Conservation (phyloP, 2,888 invertebrate genomes). For the Pristionchus japonicus region DNA sequence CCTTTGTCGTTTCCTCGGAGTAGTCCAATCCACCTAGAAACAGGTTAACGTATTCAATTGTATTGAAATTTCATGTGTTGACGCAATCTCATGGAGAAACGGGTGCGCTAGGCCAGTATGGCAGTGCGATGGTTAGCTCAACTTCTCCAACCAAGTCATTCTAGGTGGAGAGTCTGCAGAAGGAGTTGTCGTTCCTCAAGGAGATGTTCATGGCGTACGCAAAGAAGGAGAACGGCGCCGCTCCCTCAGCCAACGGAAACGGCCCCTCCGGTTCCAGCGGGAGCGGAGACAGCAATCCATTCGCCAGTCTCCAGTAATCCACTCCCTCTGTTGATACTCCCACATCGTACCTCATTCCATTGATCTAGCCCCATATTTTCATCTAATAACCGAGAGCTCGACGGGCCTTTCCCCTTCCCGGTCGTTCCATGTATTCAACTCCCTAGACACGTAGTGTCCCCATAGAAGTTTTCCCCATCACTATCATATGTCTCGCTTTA, state of each 20-base stretch:
- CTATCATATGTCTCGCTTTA: background rate
- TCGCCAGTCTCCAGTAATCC: background rate
- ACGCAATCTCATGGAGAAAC: background rate
- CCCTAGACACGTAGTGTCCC: background rate
- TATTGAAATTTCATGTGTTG: background rate
- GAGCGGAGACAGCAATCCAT: background rate
- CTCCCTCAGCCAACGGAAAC: background rate
- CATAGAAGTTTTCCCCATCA: background rate
- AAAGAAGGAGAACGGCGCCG: constrained; percentile 44
- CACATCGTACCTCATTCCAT: background rate
- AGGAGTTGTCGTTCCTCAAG: constrained; percentile 72
- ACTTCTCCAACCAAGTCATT: background rate
- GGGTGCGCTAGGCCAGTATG: background rate
- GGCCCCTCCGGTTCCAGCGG: background rate
- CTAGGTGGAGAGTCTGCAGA: constrained; percentile 71
- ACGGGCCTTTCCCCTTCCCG: background rate
- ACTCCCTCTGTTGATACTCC: background rate
- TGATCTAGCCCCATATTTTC: background rate
- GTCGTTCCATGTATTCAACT: background rate
- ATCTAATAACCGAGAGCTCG: background rate
- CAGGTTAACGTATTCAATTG: background rate
- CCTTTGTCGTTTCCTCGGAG: no score
- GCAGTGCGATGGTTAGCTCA: no score
- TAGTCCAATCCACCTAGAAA: no score
- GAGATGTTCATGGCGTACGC: constrained; percentile 75